A percentile compares a stretch with the other conserved stretches of the same genome.
phyloP scores from a whole-genome alignment of 2,797 vertebrate species.

The Coregonus suidteri region DNA sequence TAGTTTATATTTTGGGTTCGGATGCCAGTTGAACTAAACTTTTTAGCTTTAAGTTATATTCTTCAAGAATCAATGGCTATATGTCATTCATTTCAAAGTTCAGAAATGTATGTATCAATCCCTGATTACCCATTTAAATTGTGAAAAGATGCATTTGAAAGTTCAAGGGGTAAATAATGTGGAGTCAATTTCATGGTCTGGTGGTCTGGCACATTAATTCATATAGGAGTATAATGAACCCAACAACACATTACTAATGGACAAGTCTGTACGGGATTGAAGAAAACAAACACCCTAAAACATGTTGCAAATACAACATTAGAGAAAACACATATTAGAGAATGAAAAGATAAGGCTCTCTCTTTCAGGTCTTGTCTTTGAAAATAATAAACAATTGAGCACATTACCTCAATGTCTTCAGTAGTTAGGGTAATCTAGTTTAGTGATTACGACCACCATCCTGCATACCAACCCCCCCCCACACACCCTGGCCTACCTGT shows the following conservation, averaged over 20 bases:
- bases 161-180: background rate
- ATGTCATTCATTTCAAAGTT: background rate
- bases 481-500: constrained; percentile 63
- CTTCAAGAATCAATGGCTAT: background rate
- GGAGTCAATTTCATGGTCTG: constrained; percentile 55
- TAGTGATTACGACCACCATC: background rate
- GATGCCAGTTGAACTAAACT: background rate
- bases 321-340: background rate
- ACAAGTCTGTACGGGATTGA: constrained; percentile 20
- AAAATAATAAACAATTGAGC: background rate
- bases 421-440: background rate
- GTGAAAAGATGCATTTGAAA: too few species aligned
- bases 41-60: background rate
- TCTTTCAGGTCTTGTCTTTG: background rate
- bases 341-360: background rate
- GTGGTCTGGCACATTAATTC: constrained; percentile 52
- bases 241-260: constrained; percentile 35
- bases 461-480: background rate
- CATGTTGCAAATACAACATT: background rate
- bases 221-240: constrained; percentile 43
- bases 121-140: background rate
- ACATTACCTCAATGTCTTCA: background rate
- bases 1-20: too few species aligned
- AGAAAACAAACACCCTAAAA: background rate
- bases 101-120: background rate